Conservation (phyloP, 1,140 invertebrate species). For the Pristionchus pacificus region DNA sequence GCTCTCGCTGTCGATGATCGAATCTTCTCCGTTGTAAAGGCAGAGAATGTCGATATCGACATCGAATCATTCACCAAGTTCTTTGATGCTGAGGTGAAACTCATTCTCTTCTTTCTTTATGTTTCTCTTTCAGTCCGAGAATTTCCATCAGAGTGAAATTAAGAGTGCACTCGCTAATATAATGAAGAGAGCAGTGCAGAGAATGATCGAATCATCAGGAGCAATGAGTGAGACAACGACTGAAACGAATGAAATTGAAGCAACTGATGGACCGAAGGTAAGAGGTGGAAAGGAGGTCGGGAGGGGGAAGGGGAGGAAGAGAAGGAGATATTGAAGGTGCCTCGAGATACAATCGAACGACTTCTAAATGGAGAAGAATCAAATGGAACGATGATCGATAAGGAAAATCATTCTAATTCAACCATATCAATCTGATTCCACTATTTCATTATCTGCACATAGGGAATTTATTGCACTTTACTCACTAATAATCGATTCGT, state of each 20-base stretch:
- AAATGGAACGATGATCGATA: too few relatives aligned
- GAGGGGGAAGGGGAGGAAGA: too few relatives aligned
- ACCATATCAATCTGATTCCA: too few relatives aligned
- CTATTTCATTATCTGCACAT: too few relatives aligned
- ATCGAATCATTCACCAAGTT: neutral
- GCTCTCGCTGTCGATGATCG: neutral
- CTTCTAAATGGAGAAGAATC: too few relatives aligned
- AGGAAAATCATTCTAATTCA: too few relatives aligned
- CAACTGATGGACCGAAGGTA: too few relatives aligned
- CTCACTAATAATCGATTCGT: too few relatives aligned
- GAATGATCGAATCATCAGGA: neutral
- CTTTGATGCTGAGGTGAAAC: neutral
- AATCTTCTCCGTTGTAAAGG: neutral
- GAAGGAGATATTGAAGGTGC: too few relatives aligned
- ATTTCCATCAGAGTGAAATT: neutral
- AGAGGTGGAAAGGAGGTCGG: too few relatives aligned
- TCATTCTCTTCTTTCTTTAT: neutral
- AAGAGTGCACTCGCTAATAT: neutral
- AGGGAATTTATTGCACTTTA: too few relatives aligned
- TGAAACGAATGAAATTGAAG: conserved; percentile 4
- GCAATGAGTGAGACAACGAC: neutral
- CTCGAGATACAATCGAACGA: too few relatives aligned
- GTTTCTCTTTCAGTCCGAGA: neutral
- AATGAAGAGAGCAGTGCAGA: neutral
- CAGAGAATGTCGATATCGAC: neutral